These are phyloP conservation scores for Orgyia antiqua DNA, from an alignment of 2,888 invertebrate genomes.

Conservation along the genomic window DNA sequence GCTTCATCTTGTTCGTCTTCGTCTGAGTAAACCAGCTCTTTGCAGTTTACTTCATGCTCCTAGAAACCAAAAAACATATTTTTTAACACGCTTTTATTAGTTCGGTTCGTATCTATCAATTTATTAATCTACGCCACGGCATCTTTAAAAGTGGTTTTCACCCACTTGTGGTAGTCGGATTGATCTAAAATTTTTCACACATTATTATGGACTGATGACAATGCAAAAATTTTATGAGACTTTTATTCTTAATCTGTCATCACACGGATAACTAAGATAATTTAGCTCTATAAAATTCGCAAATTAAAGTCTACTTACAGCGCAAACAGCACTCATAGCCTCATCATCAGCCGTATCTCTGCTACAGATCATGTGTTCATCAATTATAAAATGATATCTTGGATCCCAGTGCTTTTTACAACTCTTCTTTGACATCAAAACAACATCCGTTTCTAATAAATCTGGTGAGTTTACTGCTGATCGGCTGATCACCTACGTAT, in stretches of 20 bases:
- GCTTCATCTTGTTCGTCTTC: slow-evolving; percentile 23
- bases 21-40: slow-evolving; percentile 44
- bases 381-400: slow-evolving; percentile 56
- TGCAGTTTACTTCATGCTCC: slow-evolving; percentile 53
- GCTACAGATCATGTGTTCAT: slow-evolving; percentile 53
- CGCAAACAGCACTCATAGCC: slow-evolving; percentile 35
- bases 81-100: no score
- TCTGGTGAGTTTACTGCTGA: slow-evolving; percentile 35
- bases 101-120: no score
- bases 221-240: no score
- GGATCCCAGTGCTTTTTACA: slow-evolving; percentile 55
- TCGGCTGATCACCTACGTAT: not conserved
- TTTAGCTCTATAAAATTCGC: no score
- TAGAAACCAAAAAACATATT: slow-evolving; percentile 17
- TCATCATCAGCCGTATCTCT: slow-evolving; percentile 41
- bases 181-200: no score
- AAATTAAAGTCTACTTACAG: no score
- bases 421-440: slow-evolving; percentile 37
- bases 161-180: no score
- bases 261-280: no score
- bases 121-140: no score
- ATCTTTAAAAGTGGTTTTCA: no score
- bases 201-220: no score
- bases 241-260: no score
- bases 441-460: slow-evolving; percentile 45